Base-by-base conservation (phyloP, 2,113 vertebrate species). In the Cricetomys ansorgei region DNA sequence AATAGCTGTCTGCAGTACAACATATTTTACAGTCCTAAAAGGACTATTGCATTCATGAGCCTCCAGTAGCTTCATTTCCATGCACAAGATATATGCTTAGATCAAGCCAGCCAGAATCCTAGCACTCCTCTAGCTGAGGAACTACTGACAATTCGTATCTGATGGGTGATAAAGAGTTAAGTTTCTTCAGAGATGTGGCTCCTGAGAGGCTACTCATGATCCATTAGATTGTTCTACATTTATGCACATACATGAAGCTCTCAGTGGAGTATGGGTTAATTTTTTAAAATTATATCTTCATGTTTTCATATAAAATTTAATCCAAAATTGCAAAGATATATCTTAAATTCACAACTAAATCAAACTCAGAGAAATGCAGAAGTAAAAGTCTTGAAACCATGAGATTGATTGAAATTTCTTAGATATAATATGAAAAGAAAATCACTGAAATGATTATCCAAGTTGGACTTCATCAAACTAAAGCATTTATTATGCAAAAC, bases 371-470 rank as follows among this genome's bases (percentile, higher is more conserved):
- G 67, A 59, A 84, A 80, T 62, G 53, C 37, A 62, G 29, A 76
- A 89, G 6, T 50, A 88, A 84, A 88, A 87, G 10, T 83, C 45
- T 70, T 84, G 70, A 53, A 59, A 50, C 43, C 34, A 0, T 84
- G 29, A 25, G 1, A 12, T 88, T 23, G 17, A 23, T 7, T 81
- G 13, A 89, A 45, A 50, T 45, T 23, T 89, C 43, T 83, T 27
- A 65, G 43, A 21, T 19, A 64, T 48, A 84, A 29, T 16, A 94
- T 53, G 62, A 85, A 87, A 43, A 43, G 13, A 21, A 57, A 43
- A 73, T 88, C n/a, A 81, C 75, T 50, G 67, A 93, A 94, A 92
- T 48, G 50, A 76, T 57, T 31, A 50, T 16, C 73, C 55, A 88
- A 80, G 53, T 13, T 75, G 77, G 4, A 57, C 11, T 72, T 95